A percentile compares a stretch with the other conserved stretches of the same genome.
These are phyloP conservation scores for Bombus waltoni DNA, from an alignment of 1,140 invertebrate genomes.

Conservation along the genomic window DNA sequence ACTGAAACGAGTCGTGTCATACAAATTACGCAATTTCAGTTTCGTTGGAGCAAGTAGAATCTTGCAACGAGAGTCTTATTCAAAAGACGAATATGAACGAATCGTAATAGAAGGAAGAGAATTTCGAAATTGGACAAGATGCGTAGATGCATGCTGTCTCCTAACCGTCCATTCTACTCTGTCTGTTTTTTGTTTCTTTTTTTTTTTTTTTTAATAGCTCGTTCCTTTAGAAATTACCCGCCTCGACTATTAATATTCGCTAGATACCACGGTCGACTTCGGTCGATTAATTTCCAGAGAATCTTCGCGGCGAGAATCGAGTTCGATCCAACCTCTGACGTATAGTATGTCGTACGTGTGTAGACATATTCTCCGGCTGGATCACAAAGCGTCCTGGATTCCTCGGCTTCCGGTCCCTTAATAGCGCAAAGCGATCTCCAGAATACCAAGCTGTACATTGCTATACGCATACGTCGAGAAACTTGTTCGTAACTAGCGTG, in stretches of 20 bases:
- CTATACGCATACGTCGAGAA: slow-evolving; percentile 7
- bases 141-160: slow-evolving; percentile 28
- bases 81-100: no score
- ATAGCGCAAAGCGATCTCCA: slow-evolving; percentile 7
- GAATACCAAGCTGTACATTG: slow-evolving; percentile 43
- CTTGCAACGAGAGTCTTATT: not conserved
- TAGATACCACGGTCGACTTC: not conserved
- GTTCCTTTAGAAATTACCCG: not conserved
- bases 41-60: not conserved
- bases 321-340: slow-evolving; percentile 2
- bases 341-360: not conserved
- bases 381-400: slow-evolving; percentile 30
- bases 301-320: slow-evolving; percentile 13
- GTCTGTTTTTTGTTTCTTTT: not conserved
- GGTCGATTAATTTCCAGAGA: slow-evolving; percentile 22
- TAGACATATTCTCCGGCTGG: slow-evolving; percentile 21
- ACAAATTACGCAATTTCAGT: no score
- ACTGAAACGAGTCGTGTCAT: no score
- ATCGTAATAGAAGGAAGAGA: not conserved
- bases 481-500: not conserved
- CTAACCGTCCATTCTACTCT: not conserved
- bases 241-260: not conserved
- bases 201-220: no score
- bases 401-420: slow-evolving; percentile 34
- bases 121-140: not conserved